Percentiles rank a stretch among this genome's conserved stretches.
These are phyloP conservation scores for Coilia nasus DNA, from an alignment of 2,797 vertebrate genomes.

Conservation along the genomic window DNA sequence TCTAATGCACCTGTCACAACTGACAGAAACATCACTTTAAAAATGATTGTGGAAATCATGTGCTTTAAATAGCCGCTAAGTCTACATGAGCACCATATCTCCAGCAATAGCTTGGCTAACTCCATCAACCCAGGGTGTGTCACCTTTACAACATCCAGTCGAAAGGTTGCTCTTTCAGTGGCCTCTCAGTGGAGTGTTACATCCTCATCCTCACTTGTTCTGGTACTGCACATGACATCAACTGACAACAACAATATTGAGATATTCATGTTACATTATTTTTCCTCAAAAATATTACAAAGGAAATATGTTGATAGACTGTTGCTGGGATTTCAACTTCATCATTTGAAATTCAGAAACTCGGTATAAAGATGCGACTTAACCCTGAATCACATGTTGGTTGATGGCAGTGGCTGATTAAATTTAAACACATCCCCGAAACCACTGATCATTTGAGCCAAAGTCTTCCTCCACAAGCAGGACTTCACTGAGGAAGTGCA, in stretches of 20 bases:
- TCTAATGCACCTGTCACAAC: constrained; percentile 12
- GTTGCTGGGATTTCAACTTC: constrained; percentile 27
- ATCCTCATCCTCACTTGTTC: constrained; percentile 15
- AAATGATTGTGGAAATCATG: constrained; percentile 22
- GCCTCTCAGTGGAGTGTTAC: constrained; percentile 21
- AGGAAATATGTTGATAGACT: constrained; percentile 31
- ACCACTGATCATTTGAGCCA: constrained; percentile 68
- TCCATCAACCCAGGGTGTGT: neutral
- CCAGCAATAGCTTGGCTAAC: neutral
- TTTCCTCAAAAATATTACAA: constrained; percentile 48
- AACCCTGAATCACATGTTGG: constrained; percentile 42
- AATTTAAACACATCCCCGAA: constrained; percentile 69
- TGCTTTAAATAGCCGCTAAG: neutral
- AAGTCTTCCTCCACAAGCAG: constrained; percentile 31
- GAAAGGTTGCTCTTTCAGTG: neutral
- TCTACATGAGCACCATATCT: constrained; percentile 11
- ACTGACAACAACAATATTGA: constrained; percentile 44
- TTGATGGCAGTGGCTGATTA: constrained; percentile 52
- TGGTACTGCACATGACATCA: constrained; percentile 38
- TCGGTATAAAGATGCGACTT: constrained; percentile 45
- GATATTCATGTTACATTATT: constrained; percentile 41
- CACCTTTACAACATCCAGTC: neutral
- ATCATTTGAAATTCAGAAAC: constrained; percentile 23
- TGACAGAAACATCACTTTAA: neutral
- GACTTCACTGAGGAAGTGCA: constrained; percentile 38